phyloP scores from a whole-genome alignment of 2,797 vertebrate species.

The Betta splendens region DNA sequence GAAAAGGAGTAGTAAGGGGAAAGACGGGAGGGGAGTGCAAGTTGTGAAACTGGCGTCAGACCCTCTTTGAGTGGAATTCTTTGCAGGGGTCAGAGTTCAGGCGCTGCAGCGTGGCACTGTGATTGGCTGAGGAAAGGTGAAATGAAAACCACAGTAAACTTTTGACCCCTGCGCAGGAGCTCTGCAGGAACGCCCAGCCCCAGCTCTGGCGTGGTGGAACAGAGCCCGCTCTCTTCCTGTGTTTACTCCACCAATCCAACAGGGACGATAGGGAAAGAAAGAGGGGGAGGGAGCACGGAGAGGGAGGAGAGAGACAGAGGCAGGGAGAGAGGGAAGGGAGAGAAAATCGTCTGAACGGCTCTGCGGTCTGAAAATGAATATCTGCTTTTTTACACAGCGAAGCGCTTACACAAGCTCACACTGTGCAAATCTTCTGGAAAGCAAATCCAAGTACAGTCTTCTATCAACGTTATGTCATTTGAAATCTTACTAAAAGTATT shows the following conservation, averaged over 20 bases:
- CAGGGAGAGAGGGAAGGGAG: slow-evolving; percentile 31
- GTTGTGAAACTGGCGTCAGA: slow-evolving; percentile 75
- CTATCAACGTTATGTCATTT: slow-evolving; percentile 9
- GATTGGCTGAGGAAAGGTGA: slow-evolving; percentile 98
- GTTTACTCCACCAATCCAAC: slow-evolving; percentile 84
- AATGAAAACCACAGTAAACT: slow-evolving; percentile 99
- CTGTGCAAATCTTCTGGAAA: slow-evolving; percentile 4
- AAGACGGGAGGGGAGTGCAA: slow-evolving; percentile 49
- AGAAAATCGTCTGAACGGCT: slow-evolving; percentile 53
- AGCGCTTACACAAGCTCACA: slow-evolving; percentile 41
- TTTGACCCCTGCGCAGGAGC: slow-evolving; percentile 93
- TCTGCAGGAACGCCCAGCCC: slow-evolving; percentile 91
- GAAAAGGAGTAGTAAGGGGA: slow-evolving; percentile 60
- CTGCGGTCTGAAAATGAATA: slow-evolving; percentile 71
- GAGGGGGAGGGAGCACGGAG: slow-evolving; percentile 32
- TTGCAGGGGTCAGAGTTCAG: slow-evolving; percentile 87
- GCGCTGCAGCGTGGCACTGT: slow-evolving; percentile 73
- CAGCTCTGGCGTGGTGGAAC: slow-evolving; percentile 87
- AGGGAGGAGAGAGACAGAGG: slow-evolving; percentile 49
- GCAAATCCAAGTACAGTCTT: slow-evolving; percentile 1
- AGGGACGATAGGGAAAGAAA: slow-evolving; percentile 53
- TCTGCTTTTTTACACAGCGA: slow-evolving; percentile 53
- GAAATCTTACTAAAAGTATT: slow-evolving; percentile 24
- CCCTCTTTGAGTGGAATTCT: slow-evolving; percentile 80
- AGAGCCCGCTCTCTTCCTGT: slow-evolving; percentile 86